Conservation (phyloP, 2,888 invertebrate genomes). For the Lordiphosa andalusiaca region DNA sequence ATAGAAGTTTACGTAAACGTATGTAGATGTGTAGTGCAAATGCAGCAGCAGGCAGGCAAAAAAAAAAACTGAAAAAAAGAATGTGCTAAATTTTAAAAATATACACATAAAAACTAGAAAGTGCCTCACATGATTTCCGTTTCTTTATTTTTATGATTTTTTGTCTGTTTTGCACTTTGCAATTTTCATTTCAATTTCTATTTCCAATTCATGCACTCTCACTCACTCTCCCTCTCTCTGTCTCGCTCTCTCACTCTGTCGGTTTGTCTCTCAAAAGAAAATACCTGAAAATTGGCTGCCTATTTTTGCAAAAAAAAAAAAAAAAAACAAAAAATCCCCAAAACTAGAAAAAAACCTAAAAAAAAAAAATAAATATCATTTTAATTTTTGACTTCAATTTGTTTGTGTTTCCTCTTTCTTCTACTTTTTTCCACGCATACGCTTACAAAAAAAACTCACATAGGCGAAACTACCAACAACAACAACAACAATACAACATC, state of each 20-base stretch:
- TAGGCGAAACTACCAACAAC: constrained; percentile 68
- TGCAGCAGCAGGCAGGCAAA: constrained; percentile 56
- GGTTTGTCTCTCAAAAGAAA: constrained; percentile 4
- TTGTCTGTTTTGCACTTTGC: constrained; percentile 19
- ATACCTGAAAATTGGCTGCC: constrained; percentile 54
- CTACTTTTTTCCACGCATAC: constrained; percentile 66
- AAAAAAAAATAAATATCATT: constrained; percentile 42
- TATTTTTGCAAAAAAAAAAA: constrained; percentile 36
- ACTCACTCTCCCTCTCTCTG: background rate
- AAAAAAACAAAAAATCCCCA: constrained; percentile 21
- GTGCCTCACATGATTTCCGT: constrained; percentile 10
- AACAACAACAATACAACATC: constrained; percentile 38
- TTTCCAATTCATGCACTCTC: constrained; percentile 45
- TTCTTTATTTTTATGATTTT: constrained; percentile 31
- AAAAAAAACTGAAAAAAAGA: constrained; percentile 14
- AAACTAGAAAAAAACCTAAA: constrained; percentile 14
- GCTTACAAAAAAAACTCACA: constrained; percentile 69
- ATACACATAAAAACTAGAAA: constrained; percentile 46
- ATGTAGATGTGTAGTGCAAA: constrained; percentile 58
- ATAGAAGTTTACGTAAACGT: background rate
- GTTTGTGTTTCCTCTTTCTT: constrained; percentile 70
- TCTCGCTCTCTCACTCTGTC: constrained; percentile 1
- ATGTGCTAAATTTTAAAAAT: constrained; percentile 75
- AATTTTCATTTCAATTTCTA: constrained; percentile 18
- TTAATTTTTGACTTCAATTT: constrained; percentile 72